Conservation (phyloP, 2,888 invertebrate species). For the Empis livida region DNA sequence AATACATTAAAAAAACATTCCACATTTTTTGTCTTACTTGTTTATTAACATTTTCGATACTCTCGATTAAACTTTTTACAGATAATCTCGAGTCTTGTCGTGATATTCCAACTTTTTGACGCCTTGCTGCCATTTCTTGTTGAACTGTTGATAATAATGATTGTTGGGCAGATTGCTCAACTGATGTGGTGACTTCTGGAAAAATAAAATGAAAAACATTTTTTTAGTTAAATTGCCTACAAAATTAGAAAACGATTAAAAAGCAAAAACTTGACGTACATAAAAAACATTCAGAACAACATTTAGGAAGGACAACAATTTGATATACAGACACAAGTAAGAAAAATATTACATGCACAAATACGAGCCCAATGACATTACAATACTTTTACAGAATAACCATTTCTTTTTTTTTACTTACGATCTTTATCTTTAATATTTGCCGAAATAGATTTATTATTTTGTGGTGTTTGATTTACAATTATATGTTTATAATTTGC, state of each 20-base stretch:
- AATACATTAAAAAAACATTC: background rate
- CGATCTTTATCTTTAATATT: too few relatives aligned
- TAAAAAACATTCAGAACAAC: too few relatives aligned
- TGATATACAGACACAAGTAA: too few relatives aligned
- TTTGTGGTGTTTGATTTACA: too few relatives aligned
- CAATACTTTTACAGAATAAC: too few relatives aligned
- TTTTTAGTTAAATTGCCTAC: too few relatives aligned
- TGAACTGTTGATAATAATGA: slow-evolving; percentile 41
- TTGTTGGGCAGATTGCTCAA: slow-evolving; percentile 33
- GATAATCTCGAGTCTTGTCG: slow-evolving; percentile 62
- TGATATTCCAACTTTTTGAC: slow-evolving; percentile 39
- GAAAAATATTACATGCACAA: too few relatives aligned
- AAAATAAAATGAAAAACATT: background rate
- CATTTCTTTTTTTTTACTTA: too few relatives aligned
- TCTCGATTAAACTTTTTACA: slow-evolving; percentile 82
- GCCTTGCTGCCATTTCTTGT: slow-evolving; percentile 44
- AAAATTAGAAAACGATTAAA: background rate
- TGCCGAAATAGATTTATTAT: too few relatives aligned
- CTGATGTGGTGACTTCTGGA: slow-evolving; percentile 10
- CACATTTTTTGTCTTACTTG: slow-evolving; percentile 38
- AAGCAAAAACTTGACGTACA: background rate
- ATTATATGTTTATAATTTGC: too few relatives aligned
- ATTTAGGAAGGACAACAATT: too few relatives aligned
- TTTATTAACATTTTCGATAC: slow-evolving; percentile 77
- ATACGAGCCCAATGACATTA: too few relatives aligned